phyloP scores from a whole-genome alignment of 2,113 vertebrate genomes.

The Halcyon malimbica region DNA sequence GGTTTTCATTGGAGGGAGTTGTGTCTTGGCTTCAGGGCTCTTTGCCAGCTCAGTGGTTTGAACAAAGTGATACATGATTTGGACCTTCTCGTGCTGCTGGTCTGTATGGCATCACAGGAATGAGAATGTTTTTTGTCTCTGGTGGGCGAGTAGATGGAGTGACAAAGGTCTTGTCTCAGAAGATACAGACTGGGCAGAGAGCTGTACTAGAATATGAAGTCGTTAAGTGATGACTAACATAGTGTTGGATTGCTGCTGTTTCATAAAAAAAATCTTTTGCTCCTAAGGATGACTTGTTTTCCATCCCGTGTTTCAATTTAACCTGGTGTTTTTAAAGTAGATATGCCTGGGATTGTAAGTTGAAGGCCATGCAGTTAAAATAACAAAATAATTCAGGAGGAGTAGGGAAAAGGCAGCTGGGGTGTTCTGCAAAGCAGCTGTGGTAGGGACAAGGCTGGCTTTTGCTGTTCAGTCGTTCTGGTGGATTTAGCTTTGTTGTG shows the following conservation, averaged over 20 bases:
- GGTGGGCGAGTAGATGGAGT: neutral
- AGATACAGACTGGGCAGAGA: neutral
- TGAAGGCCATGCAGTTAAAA: neutral
- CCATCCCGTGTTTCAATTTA: neutral
- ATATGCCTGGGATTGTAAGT: neutral
- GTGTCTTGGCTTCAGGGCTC: neutral
- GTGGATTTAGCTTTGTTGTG: neutral
- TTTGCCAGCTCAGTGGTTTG: neutral
- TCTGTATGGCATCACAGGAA: fast-evolving
- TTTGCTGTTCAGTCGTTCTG: neutral
- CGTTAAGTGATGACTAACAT: fast-evolving
- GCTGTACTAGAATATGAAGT: neutral
- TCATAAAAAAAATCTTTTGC: too few species aligned
- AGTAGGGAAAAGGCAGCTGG: neutral
- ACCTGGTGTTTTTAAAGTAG: neutral
- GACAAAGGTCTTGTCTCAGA: neutral
- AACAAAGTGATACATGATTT: fast-evolving
- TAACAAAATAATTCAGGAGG: neutral
- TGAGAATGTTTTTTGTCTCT: neutral
- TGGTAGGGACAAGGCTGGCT: neutral
- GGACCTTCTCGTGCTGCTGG: fast-evolving
- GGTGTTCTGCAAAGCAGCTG: neutral
- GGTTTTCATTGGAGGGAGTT: neutral
- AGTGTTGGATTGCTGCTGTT: too few species aligned
- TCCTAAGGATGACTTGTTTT: neutral